These are phyloP conservation scores for Barbus barbus DNA, from an alignment of 2,113 vertebrate genomes.

Conservation along the genomic window DNA sequence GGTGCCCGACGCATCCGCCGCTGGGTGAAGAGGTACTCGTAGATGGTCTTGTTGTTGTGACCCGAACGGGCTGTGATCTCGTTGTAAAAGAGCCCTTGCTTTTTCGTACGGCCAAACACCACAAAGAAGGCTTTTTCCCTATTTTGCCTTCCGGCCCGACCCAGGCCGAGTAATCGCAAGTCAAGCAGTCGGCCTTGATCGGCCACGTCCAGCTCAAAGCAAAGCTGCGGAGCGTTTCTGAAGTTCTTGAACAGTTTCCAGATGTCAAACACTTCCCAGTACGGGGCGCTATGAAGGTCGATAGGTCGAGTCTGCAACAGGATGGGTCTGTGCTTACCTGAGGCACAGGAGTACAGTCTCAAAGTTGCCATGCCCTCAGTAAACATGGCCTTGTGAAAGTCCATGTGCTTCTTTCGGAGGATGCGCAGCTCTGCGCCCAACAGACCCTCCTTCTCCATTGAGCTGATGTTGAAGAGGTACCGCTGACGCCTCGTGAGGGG, in stretches of 20 bases:
- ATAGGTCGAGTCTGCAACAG: slow-evolving; percentile 81
- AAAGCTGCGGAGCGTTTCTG: slow-evolving; percentile 86
- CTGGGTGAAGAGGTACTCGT: slow-evolving; percentile 95
- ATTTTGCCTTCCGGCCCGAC: slow-evolving; percentile 82
- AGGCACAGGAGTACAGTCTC: slow-evolving; percentile 86
- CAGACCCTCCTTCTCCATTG: slow-evolving; percentile 91
- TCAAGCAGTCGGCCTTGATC: slow-evolving; percentile 83
- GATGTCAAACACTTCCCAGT: slow-evolving; percentile 96
- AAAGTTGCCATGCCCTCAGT: slow-evolving; percentile 76
- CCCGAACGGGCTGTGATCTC: slow-evolving; percentile 96
- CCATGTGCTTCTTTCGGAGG: slow-evolving; percentile 82
- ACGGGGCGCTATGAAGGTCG: slow-evolving; percentile 77
- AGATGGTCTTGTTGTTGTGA: slow-evolving; percentile 96
- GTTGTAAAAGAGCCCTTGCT: slow-evolving; percentile 93
- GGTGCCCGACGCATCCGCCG: slow-evolving; percentile 90
- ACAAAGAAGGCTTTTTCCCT: slow-evolving; percentile 94
- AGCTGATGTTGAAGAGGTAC: slow-evolving; percentile 93
- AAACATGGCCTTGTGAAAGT: slow-evolving; percentile 74
- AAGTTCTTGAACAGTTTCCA: slow-evolving; percentile 91
- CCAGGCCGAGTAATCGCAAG: slow-evolving; percentile 86
- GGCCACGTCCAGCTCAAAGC: slow-evolving; percentile 91
- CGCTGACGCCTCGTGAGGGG: slow-evolving; percentile 86
- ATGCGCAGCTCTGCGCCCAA: slow-evolving; percentile 92
- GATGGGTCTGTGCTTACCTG: slow-evolving; percentile 78
- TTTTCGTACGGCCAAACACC: slow-evolving; percentile 90